Evolutionary conservation across 2,888 invertebrate species (phyloP), one percentile per base, ranked within the genome.

Genomic region (Drosophila macrothrix): DNA sequence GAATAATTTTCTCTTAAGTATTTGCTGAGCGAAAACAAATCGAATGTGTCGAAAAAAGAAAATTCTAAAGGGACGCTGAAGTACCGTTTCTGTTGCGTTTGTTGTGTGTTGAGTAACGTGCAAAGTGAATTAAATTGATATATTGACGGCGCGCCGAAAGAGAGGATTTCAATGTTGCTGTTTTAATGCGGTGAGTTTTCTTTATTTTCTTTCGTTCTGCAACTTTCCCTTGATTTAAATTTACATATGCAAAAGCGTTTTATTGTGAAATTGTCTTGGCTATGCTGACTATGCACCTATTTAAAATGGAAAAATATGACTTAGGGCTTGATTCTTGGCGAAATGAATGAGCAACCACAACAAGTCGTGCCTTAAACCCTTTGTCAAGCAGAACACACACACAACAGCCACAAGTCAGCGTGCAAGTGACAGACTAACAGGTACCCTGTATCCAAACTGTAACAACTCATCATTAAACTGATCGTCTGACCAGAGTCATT

Each of bases 341-440:
- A 35, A 50, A 52, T 46, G 16, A 37, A 37, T 19, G 12, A 10
- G 33, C 16, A 37, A 37, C 16, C 25, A 59, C 12, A 25, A 33
- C 16, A 46, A 46, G 55, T 46, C 53, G 22, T 49, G 56, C 29
- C 22, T 49, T 37, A 19, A 28, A 25, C 28, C 59, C 6, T 53
- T 58, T 65, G 56, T 64, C 35, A 43, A 33, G 35, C 62, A 54
- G 14, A 62, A 54, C 35, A 54, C 54, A 54, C 54, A 62, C 29
- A 46, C n/a, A 49, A 6, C 50, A 41, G 22, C 33, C 53, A 12
- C 61, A 61, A 54, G 25, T 16, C 35, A 33, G 1, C 37, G 19
- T 19, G 35, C 19, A 22, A 4, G 4, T 22, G 14, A 35, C 7
- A 33, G 25, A 16, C 46, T 2, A 46, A 7, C 9, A 16, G 16